These are phyloP conservation scores for Balearica regulorum DNA, from an alignment of 2,797 vertebrate genomes.

Conservation along the genomic window DNA sequence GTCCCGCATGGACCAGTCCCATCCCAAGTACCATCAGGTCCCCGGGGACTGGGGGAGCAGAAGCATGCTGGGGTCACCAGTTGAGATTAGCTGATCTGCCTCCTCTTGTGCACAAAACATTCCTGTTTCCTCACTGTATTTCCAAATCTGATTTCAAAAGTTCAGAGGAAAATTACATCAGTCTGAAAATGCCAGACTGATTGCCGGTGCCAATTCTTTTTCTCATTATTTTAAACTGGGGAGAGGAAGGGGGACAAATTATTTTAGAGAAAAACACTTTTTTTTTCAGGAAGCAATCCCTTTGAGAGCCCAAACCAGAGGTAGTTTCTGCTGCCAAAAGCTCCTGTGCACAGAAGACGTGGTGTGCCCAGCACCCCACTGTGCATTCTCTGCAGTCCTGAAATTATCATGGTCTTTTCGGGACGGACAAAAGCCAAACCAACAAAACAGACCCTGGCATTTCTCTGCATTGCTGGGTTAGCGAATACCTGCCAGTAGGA, in stretches of 20 bases:
- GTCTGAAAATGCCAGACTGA: slow-evolving; percentile 5
- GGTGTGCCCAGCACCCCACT: not conserved
- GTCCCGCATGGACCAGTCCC: fast-evolving
- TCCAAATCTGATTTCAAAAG: not conserved
- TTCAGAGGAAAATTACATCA: not conserved
- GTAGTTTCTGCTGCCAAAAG: not conserved
- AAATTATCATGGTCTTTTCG: not conserved
- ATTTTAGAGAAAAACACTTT: not conserved
- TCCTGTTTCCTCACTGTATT: not conserved
- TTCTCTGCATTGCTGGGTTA: not conserved
- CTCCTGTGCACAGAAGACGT: not conserved
- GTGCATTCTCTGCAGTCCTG: not conserved
- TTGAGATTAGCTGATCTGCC: not conserved
- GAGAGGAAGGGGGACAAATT: not conserved
- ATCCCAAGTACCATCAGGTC: not conserved
- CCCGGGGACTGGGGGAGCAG: not conserved
- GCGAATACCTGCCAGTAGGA: not conserved
- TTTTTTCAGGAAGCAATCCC: not conserved
- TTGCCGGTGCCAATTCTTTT: not conserved
- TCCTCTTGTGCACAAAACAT: not conserved
- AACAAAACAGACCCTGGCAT: not conserved
- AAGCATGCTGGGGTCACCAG: not conserved
- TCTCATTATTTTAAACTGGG: not conserved
- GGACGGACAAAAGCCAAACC: slow-evolving; percentile 1
- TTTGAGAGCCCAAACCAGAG: not conserved